These are phyloP conservation scores for Machimus rusticus DNA, from an alignment of 2,888 invertebrate species.

Conservation along the genomic window DNA sequence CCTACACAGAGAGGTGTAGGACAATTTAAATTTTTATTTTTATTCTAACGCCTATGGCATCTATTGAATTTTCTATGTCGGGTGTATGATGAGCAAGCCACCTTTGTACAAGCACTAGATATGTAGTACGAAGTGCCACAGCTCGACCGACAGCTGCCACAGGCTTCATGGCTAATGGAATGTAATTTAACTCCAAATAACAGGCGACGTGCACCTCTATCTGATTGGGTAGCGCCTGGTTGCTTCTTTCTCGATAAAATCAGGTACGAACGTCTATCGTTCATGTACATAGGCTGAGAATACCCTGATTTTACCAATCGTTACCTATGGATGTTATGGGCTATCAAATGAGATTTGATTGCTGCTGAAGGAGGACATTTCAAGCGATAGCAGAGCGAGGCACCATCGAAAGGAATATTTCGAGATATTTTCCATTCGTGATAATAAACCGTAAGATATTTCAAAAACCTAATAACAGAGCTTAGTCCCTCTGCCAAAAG, in stretches of 20 bases:
- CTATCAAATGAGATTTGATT: constrained; percentile 37
- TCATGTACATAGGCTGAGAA: constrained; percentile 16
- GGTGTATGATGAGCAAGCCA: constrained; percentile 15
- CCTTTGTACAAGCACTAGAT: not conserved
- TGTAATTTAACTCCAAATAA: constrained; percentile 41
- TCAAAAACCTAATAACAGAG: constrained; percentile 6
- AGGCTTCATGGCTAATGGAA: constrained; percentile 31
- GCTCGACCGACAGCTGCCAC: not conserved
- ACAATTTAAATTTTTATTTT: constrained; percentile 39
- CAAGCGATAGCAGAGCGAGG: not conserved
- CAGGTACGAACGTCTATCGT: not conserved
- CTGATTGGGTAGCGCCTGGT: constrained; percentile 9
- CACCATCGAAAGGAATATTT: constrained; percentile 11
- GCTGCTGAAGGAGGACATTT: not conserved
- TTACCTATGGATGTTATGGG: constrained; percentile 34
- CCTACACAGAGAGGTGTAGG: not conserved
- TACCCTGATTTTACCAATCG: constrained; percentile 29
- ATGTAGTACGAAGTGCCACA: not conserved
- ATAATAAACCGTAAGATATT: constrained; percentile 30
- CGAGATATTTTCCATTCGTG: constrained; percentile 22
- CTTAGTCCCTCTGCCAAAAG: constrained; percentile 20
- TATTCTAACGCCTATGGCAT: constrained; percentile 19
- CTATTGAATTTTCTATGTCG: constrained; percentile 23
- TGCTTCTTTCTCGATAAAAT: not conserved
- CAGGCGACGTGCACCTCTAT: not conserved